These are phyloP conservation scores for Cephus cinctus DNA, from an alignment of 1,140 invertebrate genomes.

Conservation along the genomic window DNA sequence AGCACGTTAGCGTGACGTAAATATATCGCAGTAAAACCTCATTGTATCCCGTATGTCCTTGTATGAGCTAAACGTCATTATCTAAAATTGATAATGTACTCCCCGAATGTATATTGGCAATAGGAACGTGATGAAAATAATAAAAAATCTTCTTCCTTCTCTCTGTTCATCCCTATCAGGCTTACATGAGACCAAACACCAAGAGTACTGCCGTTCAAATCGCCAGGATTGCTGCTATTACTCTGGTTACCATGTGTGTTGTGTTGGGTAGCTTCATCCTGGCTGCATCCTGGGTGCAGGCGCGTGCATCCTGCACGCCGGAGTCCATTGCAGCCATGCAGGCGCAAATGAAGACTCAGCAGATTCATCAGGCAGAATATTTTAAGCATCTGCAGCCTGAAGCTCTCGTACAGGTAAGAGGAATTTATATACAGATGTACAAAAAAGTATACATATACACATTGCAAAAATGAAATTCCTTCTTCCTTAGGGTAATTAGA, in stretches of 20 bases:
- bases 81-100: too few relatives aligned
- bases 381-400: conserved; percentile 56
- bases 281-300: conserved; percentile 77
- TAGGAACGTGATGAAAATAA: too few relatives aligned
- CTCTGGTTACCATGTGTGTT: conserved; percentile 73
- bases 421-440: too few relatives aligned
- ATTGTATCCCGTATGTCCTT: too few relatives aligned
- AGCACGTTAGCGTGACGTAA: too few relatives aligned
- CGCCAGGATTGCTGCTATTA: conserved; percentile 75
- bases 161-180: conserved; percentile 63
- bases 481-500: too few relatives aligned
- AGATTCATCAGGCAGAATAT: conserved; percentile 48
- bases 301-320: conserved; percentile 66
- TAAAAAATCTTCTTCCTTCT: too few relatives aligned
- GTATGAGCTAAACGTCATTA: too few relatives aligned
- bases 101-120: too few relatives aligned
- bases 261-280: conserved; percentile 77
- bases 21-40: too few relatives aligned
- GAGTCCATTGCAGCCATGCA: conserved; percentile 47
- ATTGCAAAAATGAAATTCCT: too few relatives aligned
- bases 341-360: conserved; percentile 38
- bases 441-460: too few relatives aligned
- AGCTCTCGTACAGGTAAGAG: conserved; percentile 56
- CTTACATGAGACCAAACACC: conserved; percentile 67
- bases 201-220: conserved; percentile 76